Evolutionary conservation across 2,113 vertebrate genomes (phyloP), one percentile per base, ranked within the genome.

Genomic region (Phalacrocorax carbo): DNA sequence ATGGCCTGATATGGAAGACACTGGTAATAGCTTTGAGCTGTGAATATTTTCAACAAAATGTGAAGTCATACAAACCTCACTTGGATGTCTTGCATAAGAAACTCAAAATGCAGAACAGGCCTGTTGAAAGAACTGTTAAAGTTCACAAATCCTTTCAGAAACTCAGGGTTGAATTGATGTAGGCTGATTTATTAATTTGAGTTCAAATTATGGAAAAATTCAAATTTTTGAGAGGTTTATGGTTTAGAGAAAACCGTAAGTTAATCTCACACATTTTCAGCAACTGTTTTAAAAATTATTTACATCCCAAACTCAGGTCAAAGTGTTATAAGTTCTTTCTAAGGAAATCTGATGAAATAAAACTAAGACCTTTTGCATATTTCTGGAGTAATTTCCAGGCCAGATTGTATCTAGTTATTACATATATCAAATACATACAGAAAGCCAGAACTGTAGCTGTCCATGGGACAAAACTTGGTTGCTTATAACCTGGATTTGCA

Each of bases 11-110:
- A 92, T 10, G 80, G 82, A 89, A 93, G 92, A 96, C 65, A 86
- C 76, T 94, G 90, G 91, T 92, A 95, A 88, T 64, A 92, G 68
- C 87, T 95, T 93, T 90, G 76, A 95, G 79, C 52, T 94, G 86
- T 92, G 86, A 89, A 92, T 76, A 72, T 93, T 89, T 88, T 77
- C 86, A 95, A 88, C 69, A 87, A 95, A 96, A 93, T 44, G 29
- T 76, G 90, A 82, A 93, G 81, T 71, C 88, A 38, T 73, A 81
- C 86, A 92, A 95, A 95, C 93, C 90, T 96, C 71, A 90, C 79
- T 92, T 83, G 88, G 51, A 92, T 82, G 66, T 60, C 78, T 34
- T 38, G 78, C 58, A 80, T 73, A 66, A 42, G 62, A 86, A 95
- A 91, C 80, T 82, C 81, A 88, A 94, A 85, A 91, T 76, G 73